These are phyloP conservation scores for Polyommatus icarus DNA, from an alignment of 2,888 invertebrate species.

Conservation along the genomic window DNA sequence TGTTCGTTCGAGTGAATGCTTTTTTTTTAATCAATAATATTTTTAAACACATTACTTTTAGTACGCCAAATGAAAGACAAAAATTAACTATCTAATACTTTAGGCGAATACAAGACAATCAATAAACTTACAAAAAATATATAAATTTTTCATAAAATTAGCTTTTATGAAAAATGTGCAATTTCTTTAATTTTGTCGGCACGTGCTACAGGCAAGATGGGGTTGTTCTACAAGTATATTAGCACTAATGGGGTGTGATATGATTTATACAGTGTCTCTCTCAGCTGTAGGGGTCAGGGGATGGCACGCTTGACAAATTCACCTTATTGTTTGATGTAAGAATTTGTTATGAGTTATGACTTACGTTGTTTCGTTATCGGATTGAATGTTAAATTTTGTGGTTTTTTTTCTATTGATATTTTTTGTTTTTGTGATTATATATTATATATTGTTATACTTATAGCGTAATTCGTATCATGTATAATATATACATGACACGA, in stretches of 20 bases:
- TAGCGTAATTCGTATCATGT: no score
- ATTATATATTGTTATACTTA: no score
- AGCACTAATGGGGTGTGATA: conserved; percentile 70
- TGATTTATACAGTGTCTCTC: conserved; percentile 77
- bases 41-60: no score
- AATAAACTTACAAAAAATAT: no score
- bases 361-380: neutral
- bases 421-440: neutral
- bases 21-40: no score
- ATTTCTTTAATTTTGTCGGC: conserved; percentile 41
- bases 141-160: no score
- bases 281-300: conserved; percentile 66
- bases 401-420: neutral
- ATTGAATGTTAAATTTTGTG: neutral
- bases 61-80: no score
- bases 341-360: neutral
- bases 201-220: conserved; percentile 71
- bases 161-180: no score
- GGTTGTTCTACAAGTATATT: conserved; percentile 80
- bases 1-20: no score
- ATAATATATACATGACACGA: no score
- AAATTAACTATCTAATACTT: no score
- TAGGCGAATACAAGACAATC: no score
- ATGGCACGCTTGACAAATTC: conserved; percentile 58
- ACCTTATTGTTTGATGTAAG: conserved; percentile 39